phyloP scores from a whole-genome alignment of 2,797 vertebrate genomes.

The Acipenser ruthenus region DNA sequence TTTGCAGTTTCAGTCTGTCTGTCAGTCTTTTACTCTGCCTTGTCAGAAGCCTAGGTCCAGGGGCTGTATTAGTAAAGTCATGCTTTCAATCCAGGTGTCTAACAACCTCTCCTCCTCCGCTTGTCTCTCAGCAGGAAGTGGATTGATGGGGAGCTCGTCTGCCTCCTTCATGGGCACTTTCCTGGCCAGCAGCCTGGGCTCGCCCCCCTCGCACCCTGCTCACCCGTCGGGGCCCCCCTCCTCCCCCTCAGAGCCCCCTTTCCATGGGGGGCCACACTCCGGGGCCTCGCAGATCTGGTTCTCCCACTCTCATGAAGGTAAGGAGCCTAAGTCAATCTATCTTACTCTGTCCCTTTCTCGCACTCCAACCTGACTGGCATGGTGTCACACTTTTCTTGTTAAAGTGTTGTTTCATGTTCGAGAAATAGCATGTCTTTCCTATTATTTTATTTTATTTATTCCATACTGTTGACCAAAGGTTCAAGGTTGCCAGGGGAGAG shows the following conservation, averaged over 20 bases:
- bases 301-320: constrained; percentile 95
- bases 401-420: constrained; percentile 34
- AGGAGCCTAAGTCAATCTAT: constrained; percentile 13
- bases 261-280: constrained; percentile 81
- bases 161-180: constrained; percentile 96
- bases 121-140: constrained; percentile 64
- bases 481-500: too few species aligned
- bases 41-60: neutral
- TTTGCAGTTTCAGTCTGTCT: too few species aligned
- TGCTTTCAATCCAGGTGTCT: too few species aligned
- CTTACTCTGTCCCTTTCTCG: neutral
- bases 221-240: constrained; percentile 77
- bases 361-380: neutral
- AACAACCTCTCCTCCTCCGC: constrained; percentile 29
- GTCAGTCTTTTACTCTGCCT: constrained; percentile 7
- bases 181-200: constrained; percentile 86
- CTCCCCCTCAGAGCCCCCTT: constrained; percentile 83
- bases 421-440: constrained; percentile 19
- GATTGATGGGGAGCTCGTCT: constrained; percentile 86
- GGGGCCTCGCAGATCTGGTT: constrained; percentile 95
- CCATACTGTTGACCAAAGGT: too few species aligned
- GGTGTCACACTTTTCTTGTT: constrained; percentile 24
- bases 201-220: constrained; percentile 71
- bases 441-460: constrained; percentile 13
- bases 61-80: too few species aligned